Evolutionary conservation across 2,113 vertebrate genomes (phyloP).

Genomic region (Xiphophorus hellerii): DNA sequence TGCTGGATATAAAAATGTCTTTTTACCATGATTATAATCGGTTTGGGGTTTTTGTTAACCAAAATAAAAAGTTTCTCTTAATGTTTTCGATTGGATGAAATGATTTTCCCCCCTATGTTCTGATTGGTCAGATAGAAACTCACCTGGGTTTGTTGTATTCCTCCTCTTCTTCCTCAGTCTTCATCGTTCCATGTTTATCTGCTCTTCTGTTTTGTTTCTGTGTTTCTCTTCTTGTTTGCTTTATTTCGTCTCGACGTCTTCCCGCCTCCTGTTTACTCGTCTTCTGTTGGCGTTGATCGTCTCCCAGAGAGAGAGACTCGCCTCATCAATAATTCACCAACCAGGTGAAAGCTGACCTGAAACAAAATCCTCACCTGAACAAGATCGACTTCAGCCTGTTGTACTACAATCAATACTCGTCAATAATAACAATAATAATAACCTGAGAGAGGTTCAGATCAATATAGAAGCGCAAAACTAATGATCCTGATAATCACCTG

Average conservation of each 20-base stretch:
- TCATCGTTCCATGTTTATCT: too few relatives aligned
- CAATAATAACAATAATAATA: background rate
- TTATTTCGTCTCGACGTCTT: background rate
- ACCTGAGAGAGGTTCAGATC: background rate
- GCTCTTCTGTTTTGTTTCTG: background rate
- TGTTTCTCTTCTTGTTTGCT: background rate
- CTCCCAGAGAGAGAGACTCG: constrained; percentile 12
- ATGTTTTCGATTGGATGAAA: background rate
- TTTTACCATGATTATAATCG: too few relatives aligned
- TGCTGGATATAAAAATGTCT: too few relatives aligned
- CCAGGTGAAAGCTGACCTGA: background rate
- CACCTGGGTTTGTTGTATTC: constrained; percentile 4
- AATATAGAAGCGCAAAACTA: background rate
- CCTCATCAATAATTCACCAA: constrained; percentile 52
- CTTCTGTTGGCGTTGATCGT: background rate
- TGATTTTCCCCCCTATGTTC: background rate
- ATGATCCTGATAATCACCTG: background rate
- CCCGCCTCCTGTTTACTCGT: background rate
- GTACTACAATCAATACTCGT: too few relatives aligned
- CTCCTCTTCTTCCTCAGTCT: background rate
- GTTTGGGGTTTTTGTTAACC: too few relatives aligned
- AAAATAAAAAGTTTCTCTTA: too few relatives aligned
- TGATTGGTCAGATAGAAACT: constrained; percentile 20
- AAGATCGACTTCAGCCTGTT: too few relatives aligned
- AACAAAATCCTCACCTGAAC: background rate